Base-by-base conservation (phyloP, 1,140 invertebrate species). In the Ephestia elutella region DNA sequence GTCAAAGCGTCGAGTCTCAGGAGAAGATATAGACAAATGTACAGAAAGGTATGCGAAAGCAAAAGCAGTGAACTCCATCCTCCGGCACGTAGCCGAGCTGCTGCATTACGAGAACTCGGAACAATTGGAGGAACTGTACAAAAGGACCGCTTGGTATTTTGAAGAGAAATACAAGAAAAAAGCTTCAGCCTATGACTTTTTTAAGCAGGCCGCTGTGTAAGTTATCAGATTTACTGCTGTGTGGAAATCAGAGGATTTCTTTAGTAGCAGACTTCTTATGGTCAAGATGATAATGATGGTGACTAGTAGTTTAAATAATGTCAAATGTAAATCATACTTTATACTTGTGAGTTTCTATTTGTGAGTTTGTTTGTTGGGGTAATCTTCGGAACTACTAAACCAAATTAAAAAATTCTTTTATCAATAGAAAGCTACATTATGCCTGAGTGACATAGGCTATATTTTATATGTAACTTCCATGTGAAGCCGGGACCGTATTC, bases 121-220 rank as follows among this genome's bases (percentile, higher is more conserved):
- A 68, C 95, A 99, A 79, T 86, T 99, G 35, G 98, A 99, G 78
- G 95, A 99, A 62, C 89, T 99, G 0, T 99, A 99, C 86, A 93
- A 95, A 69, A 97, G 97, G 77, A 99, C 98, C n/a, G 98, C 98
- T 0, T 99, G 99, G 99, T 91, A 95, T 82, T 99, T 99, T 90
- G 99, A 99, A 88, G 95, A 97, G 72, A 99, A 99, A 87, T 96
- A 96, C 76, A 99, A 98, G 80, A 99, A 97, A 82, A 96, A 97
- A 82, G 92, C 93, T 10, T 96, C 96, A 38, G 96, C 97, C 50
- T 99, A 99, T 90, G 99, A 99, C 86, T 96, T 97, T 68, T 99
- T 99, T 80, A 99, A 99, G 90, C 97, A 98, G 89, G 96, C 98
- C 72, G 98, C 99, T 54, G 91, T 94, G 97, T 98, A 92, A 93